Base-by-base conservation (phyloP, 2,113 vertebrate genomes). In the Neolamprologus tretocephalus region DNA sequence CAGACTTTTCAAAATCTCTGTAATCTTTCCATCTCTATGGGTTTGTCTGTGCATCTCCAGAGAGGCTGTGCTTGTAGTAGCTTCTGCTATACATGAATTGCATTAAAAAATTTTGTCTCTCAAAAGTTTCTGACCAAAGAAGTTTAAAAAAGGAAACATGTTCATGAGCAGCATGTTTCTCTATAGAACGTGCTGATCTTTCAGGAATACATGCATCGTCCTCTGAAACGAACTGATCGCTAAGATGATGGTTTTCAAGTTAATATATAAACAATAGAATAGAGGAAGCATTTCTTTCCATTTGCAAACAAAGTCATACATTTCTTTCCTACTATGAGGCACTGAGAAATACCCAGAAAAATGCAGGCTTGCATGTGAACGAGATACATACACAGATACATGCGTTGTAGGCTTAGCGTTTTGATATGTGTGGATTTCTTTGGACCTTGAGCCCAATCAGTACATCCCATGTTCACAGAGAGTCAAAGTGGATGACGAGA, bases 1-100 rank as follows among this genome's bases (percentile, higher is more conserved):
- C 94, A 95, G 96, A 96, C 95, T 95, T 95, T 93, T 90, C 86
- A 93, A 96, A 96, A 95, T 95, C 95, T 95, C 94, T 90, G 81
- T 93, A 95, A 95, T 94, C 92, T 93, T 93, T 88, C 86, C 63
- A 87, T 90, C 89, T 86, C 90, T 82, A 57, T 61, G 85, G 81
- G 92, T 85, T 78, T 83, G 92, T 92, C 83, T 87, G 91, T 83
- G 86, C 83, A 79, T 91, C 90, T 81, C 80, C 83, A 86, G 83
- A 57, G 33, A 85, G 57, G 33, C 23, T 14, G 55, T 35, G 75
- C 82, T 75, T 75, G 80, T 54, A 55, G n/a, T 51, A 68, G 37
- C 82, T 73, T 80, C 66, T 86, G 78, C 4, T 83, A 7, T 68
- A 37, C 26, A 80, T 49, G 85, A 42, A 26, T 19, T 66, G 47